Base-by-base conservation (phyloP, 2,888 invertebrate genomes). In the Panzeria rudis region DNA sequence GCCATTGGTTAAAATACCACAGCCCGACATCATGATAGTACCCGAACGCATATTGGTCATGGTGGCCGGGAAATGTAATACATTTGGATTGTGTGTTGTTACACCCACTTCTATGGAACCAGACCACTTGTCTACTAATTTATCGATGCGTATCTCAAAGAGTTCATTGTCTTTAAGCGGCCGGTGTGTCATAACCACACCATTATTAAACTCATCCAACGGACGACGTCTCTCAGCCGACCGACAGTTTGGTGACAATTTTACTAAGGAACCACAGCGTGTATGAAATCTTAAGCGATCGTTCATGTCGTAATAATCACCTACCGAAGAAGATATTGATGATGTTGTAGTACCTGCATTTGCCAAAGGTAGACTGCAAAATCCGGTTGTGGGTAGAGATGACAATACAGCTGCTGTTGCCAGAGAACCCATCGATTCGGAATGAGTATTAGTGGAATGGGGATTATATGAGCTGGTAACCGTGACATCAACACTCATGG, bases 31-130 rank as follows among this genome's bases (percentile, higher is more conserved):
- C 97, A 97, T 97, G 41, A 97, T 97, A 0, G 97, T 97, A 9
- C 98, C 96, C 29, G 96, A 95, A 79, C 98, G 95, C 97, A 98
- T 97, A 91, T 98, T 98, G 0, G 98, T 98, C 98, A 99, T 98
- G 2, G 98, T 99, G 0, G 98, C 97, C 3, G 98, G 99, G 92
- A 98, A 98, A 83, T 98, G 96, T 80, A 98, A 94, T 0, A 95
- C 95, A 1, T 95, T 95, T 3, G 99, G 98, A 93, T 98, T 97
- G 91, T 98, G 98, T 13, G 97, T 97, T 0, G 98, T 98, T 9
- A 99, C 96, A 44, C 98, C 98, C 87, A 98, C 97, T 94, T 95
- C 91, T 76, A 93, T 93, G 3, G 92, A 92, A 0, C 92, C 92
- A 50, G 98, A 98, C 98, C 98, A 98, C 90, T 98, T 97, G 91